Base-by-base conservation (phyloP, 1,140 invertebrate species). In the Probaryconus sp. region DNA sequence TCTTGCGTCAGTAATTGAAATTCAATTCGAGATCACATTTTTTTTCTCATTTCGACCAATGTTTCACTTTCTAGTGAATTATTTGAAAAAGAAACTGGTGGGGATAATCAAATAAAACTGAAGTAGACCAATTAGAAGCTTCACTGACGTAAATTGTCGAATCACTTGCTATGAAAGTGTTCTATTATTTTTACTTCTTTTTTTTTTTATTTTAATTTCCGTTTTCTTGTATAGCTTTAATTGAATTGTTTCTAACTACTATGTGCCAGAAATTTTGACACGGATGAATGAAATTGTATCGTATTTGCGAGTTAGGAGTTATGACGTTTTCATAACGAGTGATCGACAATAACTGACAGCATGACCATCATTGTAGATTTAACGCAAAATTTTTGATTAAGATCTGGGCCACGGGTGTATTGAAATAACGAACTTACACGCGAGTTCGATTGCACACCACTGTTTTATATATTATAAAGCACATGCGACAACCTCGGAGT, bases 331-430 rank as follows among this genome's bases (percentile, higher is more conserved):
- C 42, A 48, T 74, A 63, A 67, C 55, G 9, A 74, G 56, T 61
- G 56, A 56, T 53, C 17, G 7, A 50, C 58, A 74, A n/a, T n/a
- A 35, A 68, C 17, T 67, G 56, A 70, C 55, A 61, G 64, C 55
- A 67, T 68, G 71, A 55, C 18, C 31, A 24, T 58, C 33, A 45
- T 56, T 26, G 47, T 14, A 51, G 14, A 9, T 13, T 75, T 75
- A 60, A 60, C 60, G 69, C 38, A 55, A 60, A 69, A 65, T 71
- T 26, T 3, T 48, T 50, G 51, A 60, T 69, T 50, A 64, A 51
- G 47, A 53, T 53, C 24, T 65, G 65, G 72, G 64, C 55, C 35
- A 63, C 45, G 64, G n/a, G 65, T 69, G 51, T 65, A 61, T 68
- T 69, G 53, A 24, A 63, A 53, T 67, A 69, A 61, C 43, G 33